Evolutionary conservation across 2,888 invertebrate species (phyloP), one percentile per base, ranked within the genome.

Genomic region (Phaonia tiefii): DNA sequence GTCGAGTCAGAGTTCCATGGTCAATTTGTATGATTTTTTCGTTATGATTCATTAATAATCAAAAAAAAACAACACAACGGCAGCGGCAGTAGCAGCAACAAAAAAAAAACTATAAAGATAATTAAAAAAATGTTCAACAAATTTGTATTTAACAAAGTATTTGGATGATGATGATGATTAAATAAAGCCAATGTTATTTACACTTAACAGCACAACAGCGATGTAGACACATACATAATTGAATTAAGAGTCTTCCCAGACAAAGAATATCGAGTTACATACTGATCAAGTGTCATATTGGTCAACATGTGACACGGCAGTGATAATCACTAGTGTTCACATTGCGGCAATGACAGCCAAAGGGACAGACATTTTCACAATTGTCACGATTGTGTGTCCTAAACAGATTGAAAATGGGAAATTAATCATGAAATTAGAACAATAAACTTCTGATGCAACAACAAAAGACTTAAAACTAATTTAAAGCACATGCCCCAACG

Each of bases 1-100:
- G 42, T 22, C 8, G 7, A 60, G 39, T 10, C 22, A 42, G 42
- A 42, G 42, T 69, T 69, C 69, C 69, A 69, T 54, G 69, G 69
- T 54, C 69, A 69, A 42, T 25, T 54, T 42, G 20, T 69, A 56
- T 56, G n/a, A 39, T 39, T 39, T 69, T 56, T 56, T 42, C 13
- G 54, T 42, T 69, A 69, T 69, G 69, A 69, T 54, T 69, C 69
- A 69, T 69, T 69, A 56, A 42, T 56, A 56, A 69, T 69, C 39
- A 49, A 51, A 67, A 54, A 51, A 60, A 39, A 8, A 39, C 15
- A 60, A 39, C 39, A 17, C 31, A 26, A 8, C 37, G 39, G 7
- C 37, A 60, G 42, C 20, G 20, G 42, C 13, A n/a, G n/a, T 56
- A 69, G 42, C 44, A 69, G 39, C 25, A 26, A 25, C 26, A 31